Evolutionary conservation across 2,888 invertebrate species (phyloP).

Genomic region (Caenorhabditis sulstoni): DNA sequence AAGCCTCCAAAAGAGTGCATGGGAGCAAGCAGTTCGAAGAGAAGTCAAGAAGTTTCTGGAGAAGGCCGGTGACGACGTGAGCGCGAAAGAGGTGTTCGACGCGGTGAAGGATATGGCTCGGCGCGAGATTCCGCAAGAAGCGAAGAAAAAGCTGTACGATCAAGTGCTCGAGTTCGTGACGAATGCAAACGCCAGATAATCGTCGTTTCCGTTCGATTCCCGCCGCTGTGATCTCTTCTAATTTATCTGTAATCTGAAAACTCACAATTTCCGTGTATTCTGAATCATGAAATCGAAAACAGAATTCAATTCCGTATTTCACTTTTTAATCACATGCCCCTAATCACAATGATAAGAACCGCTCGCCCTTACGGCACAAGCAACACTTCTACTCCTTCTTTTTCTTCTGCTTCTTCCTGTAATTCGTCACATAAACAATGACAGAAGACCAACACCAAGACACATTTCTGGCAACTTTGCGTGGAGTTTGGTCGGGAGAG

Average conservation of each 20-base stretch:
- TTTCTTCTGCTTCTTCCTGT: not conserved
- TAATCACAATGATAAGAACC: not conserved
- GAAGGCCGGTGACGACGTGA: conserved; percentile 52
- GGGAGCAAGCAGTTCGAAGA: conserved; percentile 47
- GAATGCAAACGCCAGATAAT: conserved; percentile 31
- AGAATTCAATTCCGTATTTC: not conserved
- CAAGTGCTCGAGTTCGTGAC: conserved; percentile 54
- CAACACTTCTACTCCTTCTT: not conserved
- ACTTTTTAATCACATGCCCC: not conserved
- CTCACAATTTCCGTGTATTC: not conserved
- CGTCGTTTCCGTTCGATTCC: not conserved
- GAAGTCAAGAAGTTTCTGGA: conserved; percentile 54
- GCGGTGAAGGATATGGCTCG: conserved; percentile 57
- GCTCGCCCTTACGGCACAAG: not conserved
- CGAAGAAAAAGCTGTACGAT: conserved; percentile 59
- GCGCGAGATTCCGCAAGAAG: conserved; percentile 49
- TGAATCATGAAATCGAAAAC: no score
- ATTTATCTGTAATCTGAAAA: conserved; percentile 1
- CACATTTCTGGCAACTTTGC: conserved; percentile 17
- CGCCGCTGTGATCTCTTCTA: conserved; percentile 15
- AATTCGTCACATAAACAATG: conserved; percentile 17
- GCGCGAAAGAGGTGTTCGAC: conserved; percentile 52
- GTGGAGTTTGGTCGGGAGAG: not conserved
- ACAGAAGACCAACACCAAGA: conserved; percentile 27
- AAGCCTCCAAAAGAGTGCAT: conserved; percentile 44